Evolutionary conservation across 2,113 vertebrate species (phyloP), one percentile per base, ranked within the genome.

Genomic region (Setophaga kirtlandii): DNA sequence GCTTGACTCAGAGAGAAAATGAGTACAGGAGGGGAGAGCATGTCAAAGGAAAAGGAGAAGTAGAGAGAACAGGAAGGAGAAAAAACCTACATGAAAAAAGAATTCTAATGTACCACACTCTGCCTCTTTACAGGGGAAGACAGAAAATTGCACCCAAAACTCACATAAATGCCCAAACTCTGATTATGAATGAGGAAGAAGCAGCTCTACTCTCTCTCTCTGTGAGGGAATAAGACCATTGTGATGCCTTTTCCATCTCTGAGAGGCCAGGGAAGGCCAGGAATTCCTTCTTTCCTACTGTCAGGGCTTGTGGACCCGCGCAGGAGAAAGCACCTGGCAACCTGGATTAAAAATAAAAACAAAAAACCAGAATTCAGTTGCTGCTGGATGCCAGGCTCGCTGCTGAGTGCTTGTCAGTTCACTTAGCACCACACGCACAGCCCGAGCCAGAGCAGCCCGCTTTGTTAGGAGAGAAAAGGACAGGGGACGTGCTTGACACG

Each of bases 61-160:
- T 70, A 92, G 58, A 92, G 73, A 93, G 92, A 96, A 93, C 81
- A 94, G 73, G 92, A 97, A 69, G 22, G 64, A 18, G 9, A 67
- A 89, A 95, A 93, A 79, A 63, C 49, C 90, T 92, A 73, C 90
- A 70, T 58, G 91, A 97, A 95, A 69, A 80, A 96, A 92, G 55
- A 73, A 91, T 94, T 97, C 91, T 97, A 96, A 97, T 94, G 96
- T 78, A 82, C 81, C 64, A 84, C 86, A 84, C 69, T 96, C 95
- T 94, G 91, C 50, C 73, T 94, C 63, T 89, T 95, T 83, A 89
- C 63, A 73, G 82, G 96, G 21, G 64, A 96, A 95, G 95, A 94
- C 81, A 90, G 81, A 95, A 97, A 97, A 96, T 95, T 90, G 88
- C 88, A 96, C 70, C 93, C 94, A 97, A 94, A 96, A 90, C 87